Base-by-base conservation (phyloP, 1,140 invertebrate species). In the Scaptodrosophila lebanonensis region DNA sequence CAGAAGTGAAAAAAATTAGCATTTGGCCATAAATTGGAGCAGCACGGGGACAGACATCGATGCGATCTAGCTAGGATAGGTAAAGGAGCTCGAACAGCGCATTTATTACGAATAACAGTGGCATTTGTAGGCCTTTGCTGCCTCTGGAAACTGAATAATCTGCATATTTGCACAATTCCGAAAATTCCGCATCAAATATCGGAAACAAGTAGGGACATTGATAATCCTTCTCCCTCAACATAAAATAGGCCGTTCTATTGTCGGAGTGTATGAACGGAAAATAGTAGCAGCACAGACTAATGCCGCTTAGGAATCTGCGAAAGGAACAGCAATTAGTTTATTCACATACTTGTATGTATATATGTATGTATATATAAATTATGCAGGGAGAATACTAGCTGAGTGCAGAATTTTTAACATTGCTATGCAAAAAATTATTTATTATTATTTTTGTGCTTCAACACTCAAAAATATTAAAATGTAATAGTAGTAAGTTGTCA, bases 1-100 rank as follows among this genome's bases (percentile, higher is more conserved):
- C n/a, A n/a, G n/a, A n/a, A n/a, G n/a, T n/a, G n/a, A n/a, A n/a
- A 72, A 52, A 64, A 77, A 76, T 79, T 73, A 79, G 66, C 50
- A 77, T 72, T 67, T 60, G 54, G 32, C 73, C 54, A 79, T 77
- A 77, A 77, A 77, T 77, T 73, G 73, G 68, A 29, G 32, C 67
- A n/a, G n/a, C n/a, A n/a, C n/a, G n/a, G n/a, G n/a, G n/a, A n/a
- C n/a, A n/a, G n/a, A n/a, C n/a, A n/a, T n/a, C n/a, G n/a, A 62
- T 51, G 57, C 43, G 57, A 51, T 56, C 56, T 70, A 70, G 43
- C 50, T 43, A 64, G 44, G 20, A 25, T 4, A 36, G 42, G 27
- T 0, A 33, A 25, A 51, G 25, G 35, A 20, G 32, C n/a, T 30
- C 17, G 16, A 38, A 38, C 8, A 25, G 12, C n/a, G n/a, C 22